Percentiles rank a stretch among this genome's conserved stretches.
Evolutionary conservation across 2,797 vertebrate genomes (phyloP).

Genomic region (Alectoris magna): DNA sequence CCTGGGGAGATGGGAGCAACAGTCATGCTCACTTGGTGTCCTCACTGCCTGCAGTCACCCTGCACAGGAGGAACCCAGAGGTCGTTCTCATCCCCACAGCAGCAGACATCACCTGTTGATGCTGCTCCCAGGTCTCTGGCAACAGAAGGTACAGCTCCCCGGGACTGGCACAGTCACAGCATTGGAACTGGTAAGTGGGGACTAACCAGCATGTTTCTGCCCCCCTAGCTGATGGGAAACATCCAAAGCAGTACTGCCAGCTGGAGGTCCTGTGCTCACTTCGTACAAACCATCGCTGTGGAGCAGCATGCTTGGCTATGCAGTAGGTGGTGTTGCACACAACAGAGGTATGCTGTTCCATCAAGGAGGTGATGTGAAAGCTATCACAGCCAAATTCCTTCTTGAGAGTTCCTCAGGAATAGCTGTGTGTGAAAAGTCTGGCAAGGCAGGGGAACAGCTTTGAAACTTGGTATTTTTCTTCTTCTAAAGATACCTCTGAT

Average conservation of each 20-base stretch:
- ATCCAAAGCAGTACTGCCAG: not conserved
- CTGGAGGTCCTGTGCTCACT: not conserved
- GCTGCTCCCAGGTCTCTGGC: not conserved
- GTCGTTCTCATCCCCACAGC: fast-evolving
- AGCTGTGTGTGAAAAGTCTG: not conserved
- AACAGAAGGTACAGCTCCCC: not conserved
- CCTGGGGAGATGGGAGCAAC: not conserved
- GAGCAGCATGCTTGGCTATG: not conserved
- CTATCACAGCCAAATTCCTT: fast-evolving
- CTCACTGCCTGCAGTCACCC: fast-evolving
- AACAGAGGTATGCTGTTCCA: not conserved
- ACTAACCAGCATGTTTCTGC: not conserved
- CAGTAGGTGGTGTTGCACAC: not conserved
- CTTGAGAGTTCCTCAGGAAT: not conserved
- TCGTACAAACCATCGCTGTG: not conserved
- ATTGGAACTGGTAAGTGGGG: not conserved
- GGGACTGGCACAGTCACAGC: fast-evolving
- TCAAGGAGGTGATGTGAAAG: not conserved
- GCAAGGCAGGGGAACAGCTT: not conserved
- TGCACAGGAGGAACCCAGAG: fast-evolving
- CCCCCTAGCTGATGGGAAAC: not conserved
- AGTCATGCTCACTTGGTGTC: not conserved
- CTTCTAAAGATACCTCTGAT: not conserved
- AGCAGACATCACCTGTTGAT: not conserved
- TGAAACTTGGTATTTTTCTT: not conserved